phyloP scores from a whole-genome alignment of 2,113 vertebrate species.

The Oreocharis arfaki region DNA sequence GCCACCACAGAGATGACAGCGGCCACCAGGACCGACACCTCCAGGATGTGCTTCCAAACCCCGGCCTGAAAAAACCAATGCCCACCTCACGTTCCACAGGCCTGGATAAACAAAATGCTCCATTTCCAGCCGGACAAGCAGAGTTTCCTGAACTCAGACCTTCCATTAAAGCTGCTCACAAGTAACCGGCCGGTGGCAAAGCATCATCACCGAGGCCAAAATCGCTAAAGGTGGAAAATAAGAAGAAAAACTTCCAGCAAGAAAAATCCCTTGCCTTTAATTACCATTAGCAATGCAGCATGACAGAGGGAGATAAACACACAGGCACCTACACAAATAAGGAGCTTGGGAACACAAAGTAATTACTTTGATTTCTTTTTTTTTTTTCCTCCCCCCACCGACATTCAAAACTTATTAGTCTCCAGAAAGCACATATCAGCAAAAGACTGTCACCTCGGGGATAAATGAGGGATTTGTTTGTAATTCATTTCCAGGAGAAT shows the following conservation, averaged over 20 bases:
- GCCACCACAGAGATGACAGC: rapidly evolving
- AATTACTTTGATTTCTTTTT: constrained; percentile 68
- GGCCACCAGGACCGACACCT: background rate
- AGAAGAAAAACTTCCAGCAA: constrained; percentile 24
- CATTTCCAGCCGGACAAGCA: background rate
- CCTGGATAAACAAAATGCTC: background rate
- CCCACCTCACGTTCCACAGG: background rate
- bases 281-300: constrained; percentile 68
- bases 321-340: constrained; percentile 15
- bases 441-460: constrained; percentile 66
- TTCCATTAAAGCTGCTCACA: background rate
- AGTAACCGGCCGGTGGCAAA: background rate
- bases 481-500: constrained; percentile 63
- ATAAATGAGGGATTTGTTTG: constrained; percentile 59
- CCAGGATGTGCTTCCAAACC: background rate
- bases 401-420: constrained; percentile 69
- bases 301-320: constrained; percentile 56
- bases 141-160: background rate
- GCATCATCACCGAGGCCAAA: background rate
- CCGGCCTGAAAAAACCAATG: background rate
- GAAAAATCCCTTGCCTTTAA: constrained; percentile 60
- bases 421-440: constrained; percentile 58
- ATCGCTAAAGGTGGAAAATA: background rate
- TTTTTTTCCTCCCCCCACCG: background rate
- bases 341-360: constrained; percentile 56